Percentiles rank a stretch among this genome's conserved stretches.
These are phyloP conservation scores for Caranx ignobilis DNA, from an alignment of 2,113 vertebrate species.

Conservation along the genomic window DNA sequence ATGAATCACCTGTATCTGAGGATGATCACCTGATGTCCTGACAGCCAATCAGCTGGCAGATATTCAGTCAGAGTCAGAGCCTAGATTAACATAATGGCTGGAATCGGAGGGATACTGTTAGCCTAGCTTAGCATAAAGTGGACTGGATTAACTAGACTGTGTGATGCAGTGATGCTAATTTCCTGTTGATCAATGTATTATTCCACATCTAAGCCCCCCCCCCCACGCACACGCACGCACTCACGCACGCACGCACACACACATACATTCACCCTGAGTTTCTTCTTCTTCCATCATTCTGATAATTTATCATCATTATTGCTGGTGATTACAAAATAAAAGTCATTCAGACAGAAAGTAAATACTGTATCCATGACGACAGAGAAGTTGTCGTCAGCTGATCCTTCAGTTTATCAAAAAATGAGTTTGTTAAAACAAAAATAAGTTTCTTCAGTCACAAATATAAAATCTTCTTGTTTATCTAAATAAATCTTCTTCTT, in stretches of 20 bases:
- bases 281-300: background rate
- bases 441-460: slow-evolving; percentile 50
- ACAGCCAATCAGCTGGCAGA: background rate
- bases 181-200: no score
- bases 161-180: no score
- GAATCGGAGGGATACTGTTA: background rate
- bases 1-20: background rate
- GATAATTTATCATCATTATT: slow-evolving; percentile 6
- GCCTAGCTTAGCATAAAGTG: background rate
- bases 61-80: background rate
- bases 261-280: slow-evolving; percentile 34
- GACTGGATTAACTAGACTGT: no score
- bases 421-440: slow-evolving; percentile 45
- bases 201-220: no score
- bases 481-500: slow-evolving; percentile 64
- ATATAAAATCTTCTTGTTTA: slow-evolving; percentile 65
- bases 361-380: slow-evolving; percentile 64
- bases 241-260: background rate
- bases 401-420: slow-evolving; percentile 54
- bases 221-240: no score
- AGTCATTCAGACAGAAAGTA: slow-evolving; percentile 4
- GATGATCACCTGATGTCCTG: background rate
- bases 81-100: background rate
- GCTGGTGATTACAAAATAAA: slow-evolving; percentile 6
- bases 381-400: background rate